Percentiles rank a stretch among this genome's conserved stretches.
Evolutionary conservation across 1,140 invertebrate species (phyloP).

Genomic region (Drosophila repletoides): DNA sequence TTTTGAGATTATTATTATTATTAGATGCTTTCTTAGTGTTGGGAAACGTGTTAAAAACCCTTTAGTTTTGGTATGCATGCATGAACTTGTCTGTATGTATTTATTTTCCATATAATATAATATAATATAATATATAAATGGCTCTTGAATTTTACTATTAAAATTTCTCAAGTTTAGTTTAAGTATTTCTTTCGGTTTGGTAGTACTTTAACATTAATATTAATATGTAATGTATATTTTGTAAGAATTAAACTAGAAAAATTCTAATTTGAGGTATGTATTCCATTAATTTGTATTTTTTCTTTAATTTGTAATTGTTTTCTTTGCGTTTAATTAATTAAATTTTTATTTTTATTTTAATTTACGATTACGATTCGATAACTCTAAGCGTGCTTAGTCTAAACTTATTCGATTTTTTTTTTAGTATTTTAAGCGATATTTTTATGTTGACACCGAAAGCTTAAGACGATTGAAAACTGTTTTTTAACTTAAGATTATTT

Average conservation of each 20-base stretch:
- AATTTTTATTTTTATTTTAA: conserved; percentile 35
- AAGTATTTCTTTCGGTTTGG: conserved; percentile 40
- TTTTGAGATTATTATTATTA: conserved; percentile 20
- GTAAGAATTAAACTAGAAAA: conserved; percentile 81
- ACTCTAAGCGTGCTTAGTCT: conserved; percentile 70
- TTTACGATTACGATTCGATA: conserved; percentile 32
- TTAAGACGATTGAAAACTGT: conserved; percentile 33
- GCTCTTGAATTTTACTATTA: conserved; percentile 79
- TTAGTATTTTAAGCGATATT: conserved; percentile 36
- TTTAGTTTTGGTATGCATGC: conserved; percentile 52
- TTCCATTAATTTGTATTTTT: conserved; percentile 78
- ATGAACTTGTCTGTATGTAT: conserved; percentile 46
- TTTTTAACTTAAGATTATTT: conserved; percentile 31
- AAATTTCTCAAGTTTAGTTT: conserved; percentile 62
- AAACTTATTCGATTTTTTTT: conserved; percentile 35
- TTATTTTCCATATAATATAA: no score
- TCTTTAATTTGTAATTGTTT: conserved; percentile 63
- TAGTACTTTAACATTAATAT: conserved; percentile 54
- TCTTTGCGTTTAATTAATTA: conserved; percentile 11
- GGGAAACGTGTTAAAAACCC: conserved; percentile 52
- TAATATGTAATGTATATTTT: conserved; percentile 64
- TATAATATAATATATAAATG: conserved; percentile 67
- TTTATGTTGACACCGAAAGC: conserved; percentile 58
- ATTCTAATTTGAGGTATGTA: conserved; percentile 81
- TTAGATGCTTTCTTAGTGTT: conserved; percentile 29